Evolutionary conservation across 2,888 invertebrate genomes (phyloP).

Genomic region (Pocota personata): DNA sequence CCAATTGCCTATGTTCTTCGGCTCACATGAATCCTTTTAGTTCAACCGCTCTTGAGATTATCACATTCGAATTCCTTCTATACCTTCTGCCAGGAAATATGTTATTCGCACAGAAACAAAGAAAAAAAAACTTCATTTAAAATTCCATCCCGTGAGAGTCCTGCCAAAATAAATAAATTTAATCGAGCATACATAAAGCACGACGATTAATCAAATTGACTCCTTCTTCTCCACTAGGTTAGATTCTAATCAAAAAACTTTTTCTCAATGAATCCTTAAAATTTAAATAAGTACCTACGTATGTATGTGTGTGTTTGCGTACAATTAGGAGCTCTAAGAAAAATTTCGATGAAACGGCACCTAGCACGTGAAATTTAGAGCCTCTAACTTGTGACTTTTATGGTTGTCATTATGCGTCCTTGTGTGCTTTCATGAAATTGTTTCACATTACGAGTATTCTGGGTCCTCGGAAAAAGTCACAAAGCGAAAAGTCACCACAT

Average conservation of each 20-base stretch:
- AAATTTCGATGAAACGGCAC: background rate
- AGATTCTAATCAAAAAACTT: conserved; percentile 46
- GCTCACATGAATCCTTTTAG: conserved; percentile 3
- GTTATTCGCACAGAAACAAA: background rate
- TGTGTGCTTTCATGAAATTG: conserved; percentile 33
- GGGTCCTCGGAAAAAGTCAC: conserved; percentile 2
- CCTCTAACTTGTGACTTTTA: conserved; percentile 57
- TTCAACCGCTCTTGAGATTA: conserved; percentile 13
- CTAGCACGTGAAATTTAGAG: conserved; percentile 37
- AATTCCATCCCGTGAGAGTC: background rate
- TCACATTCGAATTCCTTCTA: conserved; percentile 11
- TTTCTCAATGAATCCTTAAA: conserved; percentile 6
- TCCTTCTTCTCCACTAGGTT: conserved; percentile 9
- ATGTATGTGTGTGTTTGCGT: background rate
- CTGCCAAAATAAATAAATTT: conserved; percentile 61
- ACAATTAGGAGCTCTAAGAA: background rate
- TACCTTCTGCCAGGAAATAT: background rate
- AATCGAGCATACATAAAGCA: conserved; percentile 39
- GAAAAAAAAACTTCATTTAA: background rate
- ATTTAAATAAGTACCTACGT: background rate
- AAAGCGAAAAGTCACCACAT: conserved; percentile 30
- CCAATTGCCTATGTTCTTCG: conserved; percentile 40
- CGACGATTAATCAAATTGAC: conserved; percentile 60
- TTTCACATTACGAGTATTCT: conserved; percentile 44
- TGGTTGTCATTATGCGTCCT: conserved; percentile 31